Evolutionary conservation across 2,113 vertebrate species (phyloP), one percentile per base, ranked within the genome.

Genomic region (Chascanopsetta lugubris): DNA sequence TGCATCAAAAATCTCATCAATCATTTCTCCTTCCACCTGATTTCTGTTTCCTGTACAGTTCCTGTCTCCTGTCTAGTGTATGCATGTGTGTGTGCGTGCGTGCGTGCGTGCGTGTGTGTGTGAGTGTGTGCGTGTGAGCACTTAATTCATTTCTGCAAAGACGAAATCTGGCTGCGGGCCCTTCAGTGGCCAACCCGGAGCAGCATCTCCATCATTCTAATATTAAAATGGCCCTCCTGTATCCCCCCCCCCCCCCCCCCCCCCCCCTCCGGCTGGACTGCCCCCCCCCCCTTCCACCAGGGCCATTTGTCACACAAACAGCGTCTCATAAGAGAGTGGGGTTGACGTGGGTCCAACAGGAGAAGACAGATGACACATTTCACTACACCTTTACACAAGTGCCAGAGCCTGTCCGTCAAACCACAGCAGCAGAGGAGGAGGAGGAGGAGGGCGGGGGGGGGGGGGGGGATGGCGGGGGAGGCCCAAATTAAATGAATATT

Each of bases 211-310:
- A 83, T 82, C 80, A 80, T 82, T 73, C 75, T 78, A 77, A 82
- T 85, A 83, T 83, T 81, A 80, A 89, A 87, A 87, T 78, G 74
- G 74, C 67, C 65, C 17, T 8, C 47, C n/a, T 65, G n/a, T n/a
- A n/a, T n/a, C n/a, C n/a, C 48, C 61, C 59, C 67, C 71, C 68
- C 18, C 30, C 56, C 55, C 63, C 50, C 80, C 40, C 79, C 69
- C 55, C 40, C 72, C 65, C 55, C 54, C 67, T 62, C 54, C 32
- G 54, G 46, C 82, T 80, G 77, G 49, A 69, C 54, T 24, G 21
- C 79, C 58, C 65, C 79, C 69, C 55, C 40, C 72, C 65, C 55
- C 54, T 64, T 62, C 54, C 32, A 50, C 65, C 72, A 2, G 67
- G 43, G 57, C 72, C 61, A 46, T 84, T 82, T 80, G 83, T 87